Evolutionary conservation across 1,140 invertebrate genomes (phyloP).

Genomic region (Trachymyrmex cornetzi): DNA sequence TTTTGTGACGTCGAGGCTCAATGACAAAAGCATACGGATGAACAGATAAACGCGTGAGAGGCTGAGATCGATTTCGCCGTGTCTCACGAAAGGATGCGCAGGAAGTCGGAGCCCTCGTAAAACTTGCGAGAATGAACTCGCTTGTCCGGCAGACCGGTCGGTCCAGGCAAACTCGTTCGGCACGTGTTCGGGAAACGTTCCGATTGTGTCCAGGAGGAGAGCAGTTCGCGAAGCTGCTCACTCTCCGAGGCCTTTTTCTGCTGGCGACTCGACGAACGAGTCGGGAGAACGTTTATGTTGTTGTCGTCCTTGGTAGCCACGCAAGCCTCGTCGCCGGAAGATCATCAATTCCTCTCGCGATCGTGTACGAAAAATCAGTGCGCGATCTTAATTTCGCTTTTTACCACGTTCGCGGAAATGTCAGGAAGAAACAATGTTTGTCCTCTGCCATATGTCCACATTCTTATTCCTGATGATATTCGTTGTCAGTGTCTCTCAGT

Average conservation of each 20-base stretch:
- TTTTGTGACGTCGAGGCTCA: not conserved
- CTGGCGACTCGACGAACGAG: constrained; percentile 72
- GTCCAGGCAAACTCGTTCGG: constrained; percentile 67
- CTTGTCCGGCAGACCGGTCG: constrained; percentile 52
- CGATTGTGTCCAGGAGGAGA: constrained; percentile 67
- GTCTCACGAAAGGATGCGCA: constrained; percentile 31
- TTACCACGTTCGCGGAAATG: constrained; percentile 32
- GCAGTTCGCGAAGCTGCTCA: constrained; percentile 44
- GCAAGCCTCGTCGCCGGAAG: constrained; percentile 64
- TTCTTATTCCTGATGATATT: not conserved
- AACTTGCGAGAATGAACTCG: constrained; percentile 38
- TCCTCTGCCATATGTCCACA: not conserved
- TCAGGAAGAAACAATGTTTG: not conserved
- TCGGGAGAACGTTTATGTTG: constrained; percentile 76
- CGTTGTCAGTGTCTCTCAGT: not conserved
- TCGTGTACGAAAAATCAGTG: constrained; percentile 61
- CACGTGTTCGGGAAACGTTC: constrained; percentile 72
- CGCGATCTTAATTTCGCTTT: constrained; percentile 70
- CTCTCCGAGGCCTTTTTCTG: constrained; percentile 66
- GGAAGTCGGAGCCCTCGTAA: constrained; percentile 35
- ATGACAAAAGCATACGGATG: not conserved
- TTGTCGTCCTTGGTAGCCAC: constrained; percentile 77
- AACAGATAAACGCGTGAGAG: constrained; percentile 10
- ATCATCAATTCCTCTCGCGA: constrained; percentile 61
- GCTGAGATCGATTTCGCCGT: constrained; percentile 43